A percentile compares a stretch with the other conserved stretches of the same genome.
Evolutionary conservation across 2,797 vertebrate genomes (phyloP).

Genomic region (Peromyscus eremicus): DNA sequence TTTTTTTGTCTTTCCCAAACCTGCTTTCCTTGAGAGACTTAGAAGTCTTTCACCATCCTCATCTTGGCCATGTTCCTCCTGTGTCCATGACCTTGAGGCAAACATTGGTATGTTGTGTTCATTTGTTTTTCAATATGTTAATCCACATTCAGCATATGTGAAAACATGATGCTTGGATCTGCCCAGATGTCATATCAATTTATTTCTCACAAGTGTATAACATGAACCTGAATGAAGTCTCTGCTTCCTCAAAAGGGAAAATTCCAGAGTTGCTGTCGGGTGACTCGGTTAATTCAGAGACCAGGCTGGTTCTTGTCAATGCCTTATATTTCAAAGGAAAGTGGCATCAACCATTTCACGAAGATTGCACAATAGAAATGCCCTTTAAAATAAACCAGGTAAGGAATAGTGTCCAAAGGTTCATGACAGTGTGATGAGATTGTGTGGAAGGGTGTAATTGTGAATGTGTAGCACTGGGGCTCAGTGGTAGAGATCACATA

Average conservation of each 20-base stretch:
- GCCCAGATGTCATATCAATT: background rate
- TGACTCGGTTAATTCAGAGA: slow-evolving; percentile 86
- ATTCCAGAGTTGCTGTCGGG: slow-evolving; percentile 92
- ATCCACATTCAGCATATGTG: background rate
- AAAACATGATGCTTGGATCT: background rate
- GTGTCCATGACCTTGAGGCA: background rate
- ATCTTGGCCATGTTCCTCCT: background rate
- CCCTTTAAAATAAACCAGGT: slow-evolving; percentile 92
- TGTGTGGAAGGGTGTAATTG: background rate
- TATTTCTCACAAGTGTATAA: background rate
- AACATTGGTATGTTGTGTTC: background rate
- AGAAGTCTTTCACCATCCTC: background rate
- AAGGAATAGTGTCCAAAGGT: background rate
- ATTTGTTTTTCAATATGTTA: background rate
- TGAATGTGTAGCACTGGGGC: background rate
- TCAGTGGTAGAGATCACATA: background rate
- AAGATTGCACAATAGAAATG: slow-evolving; percentile 87
- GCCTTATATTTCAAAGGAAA: slow-evolving; percentile 96
- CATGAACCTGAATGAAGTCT: background rate
- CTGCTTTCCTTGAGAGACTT: background rate
- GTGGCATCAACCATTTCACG: slow-evolving; percentile 90
- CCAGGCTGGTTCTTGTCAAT: slow-evolving; percentile 92
- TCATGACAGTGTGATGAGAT: background rate
- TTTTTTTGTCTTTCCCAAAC: background rate
- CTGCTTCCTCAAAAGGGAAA: slow-evolving; percentile 89